Evolutionary conservation across 2,113 vertebrate genomes (phyloP).

Genomic region (Alaudala cheleensis): DNA sequence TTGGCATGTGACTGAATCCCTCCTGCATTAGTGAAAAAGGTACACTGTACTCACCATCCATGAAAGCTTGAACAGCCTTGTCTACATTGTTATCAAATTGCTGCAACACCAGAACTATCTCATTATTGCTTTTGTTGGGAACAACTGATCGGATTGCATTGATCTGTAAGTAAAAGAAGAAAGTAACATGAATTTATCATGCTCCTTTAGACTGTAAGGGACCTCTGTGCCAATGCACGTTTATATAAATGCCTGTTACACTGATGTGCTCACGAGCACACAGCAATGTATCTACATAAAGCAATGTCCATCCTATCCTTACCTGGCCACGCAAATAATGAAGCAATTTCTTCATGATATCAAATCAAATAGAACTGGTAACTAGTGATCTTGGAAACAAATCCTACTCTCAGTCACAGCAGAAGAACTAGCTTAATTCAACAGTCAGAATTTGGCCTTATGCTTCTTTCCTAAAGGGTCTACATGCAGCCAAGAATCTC

Average conservation of each 20-base stretch:
- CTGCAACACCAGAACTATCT: slow-evolving; percentile 81
- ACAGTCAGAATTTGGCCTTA: neutral
- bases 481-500: neutral
- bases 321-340: neutral
- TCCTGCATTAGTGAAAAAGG: neutral
- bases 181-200: neutral
- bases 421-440: neutral
- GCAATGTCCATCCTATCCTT: neutral
- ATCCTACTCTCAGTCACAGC: neutral
- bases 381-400: neutral
- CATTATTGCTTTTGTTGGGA: slow-evolving; percentile 82
- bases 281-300: neutral
- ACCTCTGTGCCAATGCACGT: neutral
- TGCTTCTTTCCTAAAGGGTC: neutral
- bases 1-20: neutral
- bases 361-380: neutral
- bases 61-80: slow-evolving; percentile 82
- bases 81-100: slow-evolving; percentile 82
- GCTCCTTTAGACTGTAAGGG: neutral
- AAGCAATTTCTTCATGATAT: neutral
- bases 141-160: slow-evolving; percentile 78
- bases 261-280: neutral
- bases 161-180: slow-evolving; percentile 66
- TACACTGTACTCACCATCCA: slow-evolving; percentile 74
- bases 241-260: neutral